Evolutionary conservation across 2,113 vertebrate genomes (phyloP), one percentile per base, ranked within the genome.

Genomic region (Vireo altiloquus): DNA sequence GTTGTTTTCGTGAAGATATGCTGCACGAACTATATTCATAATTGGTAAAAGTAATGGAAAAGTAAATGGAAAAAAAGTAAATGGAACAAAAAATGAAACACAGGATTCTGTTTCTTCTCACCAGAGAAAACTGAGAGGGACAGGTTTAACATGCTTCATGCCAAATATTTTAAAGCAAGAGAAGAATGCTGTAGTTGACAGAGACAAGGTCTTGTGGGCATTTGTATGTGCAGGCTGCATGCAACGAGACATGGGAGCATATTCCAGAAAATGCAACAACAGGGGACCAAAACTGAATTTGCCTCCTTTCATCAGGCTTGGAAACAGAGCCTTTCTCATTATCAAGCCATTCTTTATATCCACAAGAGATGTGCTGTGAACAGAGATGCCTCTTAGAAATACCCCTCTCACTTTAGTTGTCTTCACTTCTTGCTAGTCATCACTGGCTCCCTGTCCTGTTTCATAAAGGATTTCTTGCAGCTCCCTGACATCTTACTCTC

Each of bases 401-500:
- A 82, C 59, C 69, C 15, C 31, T 24, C 35, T 86, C 84, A 21
- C 46, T 85, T 92, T 16, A 52, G 37, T 39, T 40, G 27, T 74
- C 76, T 93, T 61, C 15, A 11, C 23, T 81, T 84, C 54, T 86
- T 79, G 63, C 64, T 37, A 35, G 8, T 65, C 0, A 0, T 89
- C 64, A 35, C 70, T 83, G 75, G 64, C 60, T 91, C 50, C n/a
- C 56, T 95, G 65, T 94, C 79, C 61, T 57, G 35, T 81, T 92
- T 82, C 92, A 74, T 90, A 90, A 94, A 94, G 52, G 33, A 56
- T 63, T 94, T 92, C 76, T 82, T 71, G 63, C 40, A 65, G 63
- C 96, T 95, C 24, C 54, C 70, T 90, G 72, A 82, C 81, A 79
- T 82, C 79, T 84, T 54, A 59, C 25, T 84, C 24, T 65, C 35